Evolutionary conservation across 2,113 vertebrate species (phyloP).

Genomic region (Spea bombifrons): DNA sequence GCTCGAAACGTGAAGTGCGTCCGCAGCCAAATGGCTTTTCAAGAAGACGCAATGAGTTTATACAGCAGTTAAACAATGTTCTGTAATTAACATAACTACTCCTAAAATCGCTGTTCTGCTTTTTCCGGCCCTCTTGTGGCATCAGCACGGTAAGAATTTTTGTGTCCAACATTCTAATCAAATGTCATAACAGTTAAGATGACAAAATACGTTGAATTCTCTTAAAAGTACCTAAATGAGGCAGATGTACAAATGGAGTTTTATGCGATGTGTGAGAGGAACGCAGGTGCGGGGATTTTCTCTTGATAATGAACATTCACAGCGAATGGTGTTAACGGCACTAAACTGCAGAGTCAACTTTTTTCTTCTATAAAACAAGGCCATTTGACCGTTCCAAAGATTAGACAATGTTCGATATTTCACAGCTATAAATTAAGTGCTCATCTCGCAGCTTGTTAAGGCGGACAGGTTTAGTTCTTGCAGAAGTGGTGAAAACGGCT

Average conservation of each 20-base stretch:
- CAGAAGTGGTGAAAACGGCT: too few relatives aligned
- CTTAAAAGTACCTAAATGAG: background rate
- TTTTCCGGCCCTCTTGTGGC: background rate
- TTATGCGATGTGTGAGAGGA: too few relatives aligned
- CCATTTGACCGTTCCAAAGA: background rate
- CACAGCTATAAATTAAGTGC: too few relatives aligned
- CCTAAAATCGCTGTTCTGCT: background rate
- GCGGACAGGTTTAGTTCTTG: too few relatives aligned
- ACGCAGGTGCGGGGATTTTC: background rate
- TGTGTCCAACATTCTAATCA: background rate
- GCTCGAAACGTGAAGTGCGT: background rate
- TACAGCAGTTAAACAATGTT: conserved; percentile 9
- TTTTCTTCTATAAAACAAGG: background rate
- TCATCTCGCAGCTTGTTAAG: too few relatives aligned
- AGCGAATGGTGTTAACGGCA: background rate
- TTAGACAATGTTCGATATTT: background rate
- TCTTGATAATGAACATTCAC: background rate
- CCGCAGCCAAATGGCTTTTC: conserved; percentile 7
- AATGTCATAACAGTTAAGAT: background rate
- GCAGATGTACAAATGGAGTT: background rate
- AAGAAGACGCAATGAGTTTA: conserved; percentile 4
- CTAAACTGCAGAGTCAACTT: background rate
- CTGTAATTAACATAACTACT: conserved; percentile 17
- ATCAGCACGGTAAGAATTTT: background rate
- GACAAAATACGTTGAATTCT: conserved; percentile 13